Conservation (phyloP, 2,113 vertebrate species). For the Cyprinodon brontotheroides region DNA sequence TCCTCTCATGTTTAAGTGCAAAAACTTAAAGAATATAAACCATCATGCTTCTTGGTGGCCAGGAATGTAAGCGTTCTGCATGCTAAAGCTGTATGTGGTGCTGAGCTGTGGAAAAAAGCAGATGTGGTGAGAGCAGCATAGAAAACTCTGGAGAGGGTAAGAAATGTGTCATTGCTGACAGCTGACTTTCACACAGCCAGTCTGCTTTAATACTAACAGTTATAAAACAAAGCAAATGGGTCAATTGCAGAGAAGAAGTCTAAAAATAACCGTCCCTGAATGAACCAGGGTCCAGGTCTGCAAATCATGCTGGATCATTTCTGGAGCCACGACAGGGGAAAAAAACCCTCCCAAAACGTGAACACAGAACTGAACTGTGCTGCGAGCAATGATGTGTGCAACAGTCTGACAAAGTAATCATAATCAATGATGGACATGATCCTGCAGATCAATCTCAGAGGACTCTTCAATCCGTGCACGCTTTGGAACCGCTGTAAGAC, state of each 20-base stretch:
- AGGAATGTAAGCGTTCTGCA: slow-evolving; percentile 61
- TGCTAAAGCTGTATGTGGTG: slow-evolving; percentile 52
- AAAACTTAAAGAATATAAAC: slow-evolving; percentile 38
- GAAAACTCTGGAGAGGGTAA: slow-evolving; percentile 28
- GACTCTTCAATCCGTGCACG: slow-evolving; percentile 13
- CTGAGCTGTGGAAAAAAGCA: slow-evolving; percentile 13
- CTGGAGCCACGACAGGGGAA: not conserved
- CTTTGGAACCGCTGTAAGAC: slow-evolving; percentile 5
- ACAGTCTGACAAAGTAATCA: slow-evolving; percentile 39
- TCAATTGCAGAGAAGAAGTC: slow-evolving; percentile 29
- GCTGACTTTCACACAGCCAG: slow-evolving; percentile 47
- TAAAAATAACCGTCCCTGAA: slow-evolving; percentile 46
- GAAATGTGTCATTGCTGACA: slow-evolving; percentile 16
- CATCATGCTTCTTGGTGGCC: slow-evolving; percentile 39
- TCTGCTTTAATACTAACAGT: slow-evolving; percentile 35
- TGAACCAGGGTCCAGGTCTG: not conserved
- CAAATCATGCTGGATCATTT: slow-evolving; percentile 13
- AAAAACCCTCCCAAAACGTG: not conserved
- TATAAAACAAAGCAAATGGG: slow-evolving; percentile 43
- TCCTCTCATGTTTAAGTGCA: slow-evolving; percentile 42
- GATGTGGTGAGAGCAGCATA: slow-evolving; percentile 24
- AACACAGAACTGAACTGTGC: not conserved
- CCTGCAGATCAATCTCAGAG: slow-evolving; percentile 35
- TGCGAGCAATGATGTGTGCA: not conserved
- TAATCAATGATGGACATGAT: slow-evolving; percentile 39